A percentile compares a stretch with the other conserved stretches of the same genome.
Conservation (phyloP, 2,888 invertebrate species). For the Agonopterix arenella region DNA sequence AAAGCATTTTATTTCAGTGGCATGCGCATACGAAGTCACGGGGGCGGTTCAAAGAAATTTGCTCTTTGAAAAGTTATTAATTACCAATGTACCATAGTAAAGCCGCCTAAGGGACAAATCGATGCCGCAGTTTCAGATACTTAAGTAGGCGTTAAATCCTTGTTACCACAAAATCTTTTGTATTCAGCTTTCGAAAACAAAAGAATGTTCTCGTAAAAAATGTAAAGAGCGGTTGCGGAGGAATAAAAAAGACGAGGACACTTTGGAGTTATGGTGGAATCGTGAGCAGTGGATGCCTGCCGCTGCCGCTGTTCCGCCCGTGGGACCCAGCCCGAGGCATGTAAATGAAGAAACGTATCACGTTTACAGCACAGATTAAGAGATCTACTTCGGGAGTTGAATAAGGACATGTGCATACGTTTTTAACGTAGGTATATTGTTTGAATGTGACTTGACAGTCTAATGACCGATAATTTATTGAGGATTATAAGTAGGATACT, state of each 20-base stretch:
- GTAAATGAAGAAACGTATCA: slow-evolving; percentile 40
- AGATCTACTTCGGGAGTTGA: slow-evolving; percentile 8
- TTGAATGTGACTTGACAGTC: too few relatives aligned
- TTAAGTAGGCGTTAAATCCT: neutral
- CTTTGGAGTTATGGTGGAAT: slow-evolving; percentile 30
- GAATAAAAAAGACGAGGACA: slow-evolving; percentile 30
- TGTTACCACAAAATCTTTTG: slow-evolving; percentile 3
- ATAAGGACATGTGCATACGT: slow-evolving; percentile 9
- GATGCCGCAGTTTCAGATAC: too few relatives aligned
- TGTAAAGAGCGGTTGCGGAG: slow-evolving; percentile 14
- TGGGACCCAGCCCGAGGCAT: slow-evolving; percentile 23
- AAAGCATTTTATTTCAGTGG: too few relatives aligned
- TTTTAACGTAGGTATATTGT: too few relatives aligned
- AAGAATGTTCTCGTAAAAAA: slow-evolving; percentile 16
- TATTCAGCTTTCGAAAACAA: slow-evolving; percentile 9
- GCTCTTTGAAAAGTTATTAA: too few relatives aligned
- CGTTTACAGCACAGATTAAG: slow-evolving; percentile 31
- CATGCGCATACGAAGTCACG: too few relatives aligned
- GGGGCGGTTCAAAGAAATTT: too few relatives aligned
- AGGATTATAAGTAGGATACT: too few relatives aligned
- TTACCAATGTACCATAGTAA: too few relatives aligned
- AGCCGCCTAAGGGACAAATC: too few relatives aligned
- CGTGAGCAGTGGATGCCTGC: slow-evolving; percentile 26
- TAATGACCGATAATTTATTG: too few relatives aligned
- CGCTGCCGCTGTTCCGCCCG: slow-evolving; percentile 14